Percentiles rank a stretch among this genome's conserved stretches.
Conservation (phyloP, 2,113 vertebrate species). For the Poeciliopsis occidentalis region DNA sequence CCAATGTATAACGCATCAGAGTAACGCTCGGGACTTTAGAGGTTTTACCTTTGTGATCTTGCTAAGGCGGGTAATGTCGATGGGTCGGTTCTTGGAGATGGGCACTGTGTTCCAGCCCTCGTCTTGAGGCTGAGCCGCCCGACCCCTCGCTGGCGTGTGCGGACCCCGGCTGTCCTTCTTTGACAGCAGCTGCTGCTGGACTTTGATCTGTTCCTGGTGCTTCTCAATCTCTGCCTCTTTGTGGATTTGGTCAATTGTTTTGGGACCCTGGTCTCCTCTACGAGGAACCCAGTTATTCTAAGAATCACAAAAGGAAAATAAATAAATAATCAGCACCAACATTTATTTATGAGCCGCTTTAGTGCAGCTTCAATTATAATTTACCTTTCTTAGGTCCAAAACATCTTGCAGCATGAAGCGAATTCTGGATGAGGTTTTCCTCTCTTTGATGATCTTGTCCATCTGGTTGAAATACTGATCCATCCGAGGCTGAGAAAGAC, state of each 20-base stretch:
- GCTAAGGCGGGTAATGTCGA: conserved; percentile 89
- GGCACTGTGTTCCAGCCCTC: conserved; percentile 98
- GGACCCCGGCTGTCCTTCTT: conserved; percentile 83
- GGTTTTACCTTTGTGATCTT: conserved; percentile 93
- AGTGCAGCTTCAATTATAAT: neutral
- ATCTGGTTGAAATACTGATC: conserved; percentile 98
- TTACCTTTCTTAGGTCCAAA: conserved; percentile 90
- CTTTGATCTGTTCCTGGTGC: conserved; percentile 92
- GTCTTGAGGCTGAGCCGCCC: conserved; percentile 83
- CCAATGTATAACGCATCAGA: neutral
- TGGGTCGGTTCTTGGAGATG: conserved; percentile 91
- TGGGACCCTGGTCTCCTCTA: conserved; percentile 94
- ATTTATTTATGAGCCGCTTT: neutral
- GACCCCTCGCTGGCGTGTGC: conserved; percentile 68
- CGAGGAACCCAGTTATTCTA: conserved; percentile 95
- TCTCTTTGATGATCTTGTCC: conserved; percentile 98
- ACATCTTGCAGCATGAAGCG: conserved; percentile 98
- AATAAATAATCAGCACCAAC: neutral
- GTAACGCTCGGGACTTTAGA: neutral
- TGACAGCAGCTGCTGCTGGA: conserved; percentile 90
- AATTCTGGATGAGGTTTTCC: conserved; percentile 95
- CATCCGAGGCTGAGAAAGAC: conserved; percentile 88
- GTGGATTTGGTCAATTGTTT: conserved; percentile 98
- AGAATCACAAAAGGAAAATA: conserved; percentile 5
- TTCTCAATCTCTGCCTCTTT: conserved; percentile 96